Evolutionary conservation across 2,888 invertebrate species (phyloP), one percentile per base, ranked within the genome.

Genomic region (Ganaspis brasiliensis): DNA sequence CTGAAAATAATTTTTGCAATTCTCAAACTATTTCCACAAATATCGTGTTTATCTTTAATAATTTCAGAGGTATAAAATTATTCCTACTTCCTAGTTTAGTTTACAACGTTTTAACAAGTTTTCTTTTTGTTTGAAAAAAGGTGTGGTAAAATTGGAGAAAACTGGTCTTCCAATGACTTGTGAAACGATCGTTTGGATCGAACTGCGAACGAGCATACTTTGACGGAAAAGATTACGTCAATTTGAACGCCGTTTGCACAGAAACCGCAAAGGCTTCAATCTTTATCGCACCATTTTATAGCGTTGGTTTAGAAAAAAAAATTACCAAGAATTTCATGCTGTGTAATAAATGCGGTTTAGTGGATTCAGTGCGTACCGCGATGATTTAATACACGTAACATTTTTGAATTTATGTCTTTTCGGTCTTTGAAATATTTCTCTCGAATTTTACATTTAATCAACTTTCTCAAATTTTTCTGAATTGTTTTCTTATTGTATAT

Each of bases 141-240:
- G 40, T 63, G 63, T 24, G 37, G 40, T 63, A 24, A 63, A 63
- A 63, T 63, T 40, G 63, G 35, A 63, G 63, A 63, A 63, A 63
- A 63, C 63, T 40, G 40, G 37, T 40, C 63, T 63, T 37, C 6
- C 40, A 63, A 63, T 63, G 63, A 40, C 40, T 40, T 63, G 63
- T 14, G 63, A 63, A 63, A 63, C 63, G 63, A 40, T 40, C 63
- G 40, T 63, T 63, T 40, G 63, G 37, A 63, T 63, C 40, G 63
- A 63, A 63, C 63, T 37, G 63, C 63, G 37, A 63, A 63, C 63
- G 40, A 63, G 63, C 40, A 63, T 63, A 37, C 63, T 63, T 63
- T 40, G 40, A 63, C 63, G 40, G 40, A 40, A 24, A 63, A 63
- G 63, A 63, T 63, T 63, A 63, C 61, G 61, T 63, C 61, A 37